Base-by-base conservation (phyloP, 2,797 vertebrate species). In the Hybognathus amarus region DNA sequence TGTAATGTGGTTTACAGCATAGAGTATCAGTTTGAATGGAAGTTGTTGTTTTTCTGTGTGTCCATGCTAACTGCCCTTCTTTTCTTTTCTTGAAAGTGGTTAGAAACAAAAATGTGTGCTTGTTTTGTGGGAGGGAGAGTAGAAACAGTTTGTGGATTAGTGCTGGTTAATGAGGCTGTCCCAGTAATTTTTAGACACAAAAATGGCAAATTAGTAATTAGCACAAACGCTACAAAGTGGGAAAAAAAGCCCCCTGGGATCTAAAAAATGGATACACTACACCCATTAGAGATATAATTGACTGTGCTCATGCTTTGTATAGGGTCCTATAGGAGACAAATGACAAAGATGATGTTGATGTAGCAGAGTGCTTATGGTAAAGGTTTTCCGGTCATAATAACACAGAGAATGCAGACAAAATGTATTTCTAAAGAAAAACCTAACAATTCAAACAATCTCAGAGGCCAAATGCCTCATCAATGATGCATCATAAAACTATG, bases 181-280 rank as follows among this genome's bases (percentile, higher is more conserved):
- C 64, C 40, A 20, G 75, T 42, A 22, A 68, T 77, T 63, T 77
- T 85, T 66, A 77, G 33, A 61, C 18, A n/a, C 73, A 77, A 38
- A 30, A 77, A 50, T 47, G 59, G 36, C 3, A 71, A 69, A 38
- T 45, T 24, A 24, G 33, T 52, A 36, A 82, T 74, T 81, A 74
- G 54, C 27, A 38, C 66, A 33, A 22, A 47, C 13, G 3, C 24
- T 30, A 22, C 38, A 5, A 47, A 8, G 42, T 12, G 20, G n/a
- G n/a, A n/a, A 33, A n/a, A 45, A 61, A 61, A 45, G 2, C 24
- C 27, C 15, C 0, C 1, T 15, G 59, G 59, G 27, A 63, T 30
- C 40, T 47, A 64, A 52, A 78, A 78, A 33, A 68, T 61, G 22
- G 12, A 71, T 38, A 56, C 33, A 68, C 18, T 36, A 50, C 20